phyloP scores from a whole-genome alignment of 2,797 vertebrate genomes.

The Limnodromus scolopaceus region DNA sequence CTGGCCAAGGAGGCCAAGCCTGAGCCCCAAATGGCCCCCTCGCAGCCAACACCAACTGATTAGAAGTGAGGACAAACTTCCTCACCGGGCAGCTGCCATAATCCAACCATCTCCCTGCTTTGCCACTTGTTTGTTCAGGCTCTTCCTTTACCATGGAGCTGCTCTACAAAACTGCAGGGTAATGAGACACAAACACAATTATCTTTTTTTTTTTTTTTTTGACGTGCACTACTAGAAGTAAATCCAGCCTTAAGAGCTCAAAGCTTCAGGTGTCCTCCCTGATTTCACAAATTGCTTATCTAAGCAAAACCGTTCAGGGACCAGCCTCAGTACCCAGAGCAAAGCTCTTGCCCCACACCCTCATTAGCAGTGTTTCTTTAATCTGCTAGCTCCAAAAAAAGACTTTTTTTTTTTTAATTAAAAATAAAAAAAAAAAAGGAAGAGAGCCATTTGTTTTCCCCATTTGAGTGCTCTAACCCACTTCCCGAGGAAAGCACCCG shows the following conservation, averaged over 20 bases:
- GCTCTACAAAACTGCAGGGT: background rate
- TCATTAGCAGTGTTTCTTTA: background rate
- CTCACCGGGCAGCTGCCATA: background rate
- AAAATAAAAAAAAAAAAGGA: too few relatives aligned
- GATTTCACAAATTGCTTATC: background rate
- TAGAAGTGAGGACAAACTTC: slow-evolving; percentile 18
- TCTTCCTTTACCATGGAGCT: background rate
- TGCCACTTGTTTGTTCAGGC: slow-evolving; percentile 46
- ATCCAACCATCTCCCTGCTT: background rate
- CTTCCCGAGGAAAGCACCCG: background rate
- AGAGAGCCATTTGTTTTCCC: background rate
- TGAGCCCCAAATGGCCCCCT: background rate
- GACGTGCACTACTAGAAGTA: background rate
- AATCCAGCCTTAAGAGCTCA: background rate
- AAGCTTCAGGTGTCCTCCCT: background rate
- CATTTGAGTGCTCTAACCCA: background rate
- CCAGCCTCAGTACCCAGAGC: background rate
- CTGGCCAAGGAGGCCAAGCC: background rate
- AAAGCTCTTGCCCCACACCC: background rate
- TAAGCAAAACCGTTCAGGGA: background rate
- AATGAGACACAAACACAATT: background rate
- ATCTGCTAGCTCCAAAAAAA: background rate
- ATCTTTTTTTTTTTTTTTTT: background rate
- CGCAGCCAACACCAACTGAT: background rate
- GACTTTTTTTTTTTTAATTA: too few relatives aligned